Conservation (phyloP, 2,888 invertebrate species). For the Ramazzottius varieornatus region DNA sequence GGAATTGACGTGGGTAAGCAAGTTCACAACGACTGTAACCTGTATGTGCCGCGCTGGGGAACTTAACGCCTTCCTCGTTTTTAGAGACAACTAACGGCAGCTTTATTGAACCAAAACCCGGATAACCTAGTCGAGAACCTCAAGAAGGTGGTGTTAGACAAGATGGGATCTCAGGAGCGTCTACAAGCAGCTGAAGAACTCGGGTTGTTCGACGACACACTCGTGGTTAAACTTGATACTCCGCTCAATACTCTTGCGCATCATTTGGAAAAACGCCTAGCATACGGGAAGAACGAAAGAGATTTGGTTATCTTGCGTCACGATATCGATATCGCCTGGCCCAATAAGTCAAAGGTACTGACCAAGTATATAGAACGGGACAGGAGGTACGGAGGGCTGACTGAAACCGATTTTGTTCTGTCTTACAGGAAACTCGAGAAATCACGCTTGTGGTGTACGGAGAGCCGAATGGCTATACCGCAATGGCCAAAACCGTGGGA, state of each 20-base stretch:
- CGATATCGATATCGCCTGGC: slow-evolving; percentile 71
- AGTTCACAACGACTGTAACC: too few relatives aligned
- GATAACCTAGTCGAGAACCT: background rate
- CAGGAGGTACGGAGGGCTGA: too few relatives aligned
- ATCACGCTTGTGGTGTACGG: slow-evolving; percentile 62
- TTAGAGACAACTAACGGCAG: background rate
- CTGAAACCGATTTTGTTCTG: too few relatives aligned
- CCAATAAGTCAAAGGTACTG: slow-evolving; percentile 29
- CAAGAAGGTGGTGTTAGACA: background rate
- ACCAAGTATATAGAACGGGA: too few relatives aligned
- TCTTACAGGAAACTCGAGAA: slow-evolving; percentile 49
- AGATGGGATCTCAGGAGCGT: slow-evolving; percentile 18
- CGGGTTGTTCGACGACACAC: slow-evolving; percentile 12
- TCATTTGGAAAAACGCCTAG: slow-evolving; percentile 52
- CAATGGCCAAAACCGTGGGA: slow-evolving; percentile 81
- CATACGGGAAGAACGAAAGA: slow-evolving; percentile 49
- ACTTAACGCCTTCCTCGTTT: background rate
- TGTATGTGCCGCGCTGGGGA: too few relatives aligned
- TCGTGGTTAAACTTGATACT: slow-evolving; percentile 50
- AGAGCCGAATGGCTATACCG: slow-evolving; percentile 44
- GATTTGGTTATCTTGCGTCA: slow-evolving; percentile 82
- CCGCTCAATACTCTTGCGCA: slow-evolving; percentile 78
- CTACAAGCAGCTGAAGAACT: slow-evolving; percentile 46
- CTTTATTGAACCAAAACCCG: background rate
- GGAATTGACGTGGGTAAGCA: slow-evolving; percentile 75